Conservation (phyloP, 2,797 vertebrate genomes). For the Notolepis coatsorum region DNA sequence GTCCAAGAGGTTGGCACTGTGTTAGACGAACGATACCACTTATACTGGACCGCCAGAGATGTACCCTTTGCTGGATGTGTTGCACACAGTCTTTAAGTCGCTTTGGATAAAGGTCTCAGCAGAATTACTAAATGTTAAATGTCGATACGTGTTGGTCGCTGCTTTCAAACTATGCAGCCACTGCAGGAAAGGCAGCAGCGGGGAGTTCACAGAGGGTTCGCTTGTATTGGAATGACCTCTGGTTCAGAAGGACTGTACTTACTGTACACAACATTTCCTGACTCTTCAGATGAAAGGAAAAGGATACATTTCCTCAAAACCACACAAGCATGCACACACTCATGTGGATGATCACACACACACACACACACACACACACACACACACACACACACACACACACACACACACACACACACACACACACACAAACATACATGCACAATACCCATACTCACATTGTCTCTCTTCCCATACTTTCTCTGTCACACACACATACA, state of each 20-base stretch:
- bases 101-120: no score
- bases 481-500: background rate
- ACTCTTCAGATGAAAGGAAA: slow-evolving; percentile 23
- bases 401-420: background rate
- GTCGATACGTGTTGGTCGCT: no score
- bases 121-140: no score
- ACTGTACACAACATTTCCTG: slow-evolving; percentile 8
- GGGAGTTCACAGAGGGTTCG: slow-evolving; percentile 4
- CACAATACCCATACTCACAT: background rate
- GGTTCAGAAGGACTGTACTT: slow-evolving; percentile 3
- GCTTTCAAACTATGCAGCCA: no score
- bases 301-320: background rate
- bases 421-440: no score
- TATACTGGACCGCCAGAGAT: no score
- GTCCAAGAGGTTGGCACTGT: no score
- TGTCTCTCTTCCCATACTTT: background rate
- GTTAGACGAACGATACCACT: no score
- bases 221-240: slow-evolving; percentile 35
- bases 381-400: background rate
- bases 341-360: background rate
- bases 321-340: background rate
- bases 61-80: no score
- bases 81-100: no score
- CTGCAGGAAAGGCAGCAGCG: slow-evolving; percentile 43
- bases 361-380: background rate